Conservation (phyloP, 2,888 invertebrate species). For the Tenthredo amoena region DNA sequence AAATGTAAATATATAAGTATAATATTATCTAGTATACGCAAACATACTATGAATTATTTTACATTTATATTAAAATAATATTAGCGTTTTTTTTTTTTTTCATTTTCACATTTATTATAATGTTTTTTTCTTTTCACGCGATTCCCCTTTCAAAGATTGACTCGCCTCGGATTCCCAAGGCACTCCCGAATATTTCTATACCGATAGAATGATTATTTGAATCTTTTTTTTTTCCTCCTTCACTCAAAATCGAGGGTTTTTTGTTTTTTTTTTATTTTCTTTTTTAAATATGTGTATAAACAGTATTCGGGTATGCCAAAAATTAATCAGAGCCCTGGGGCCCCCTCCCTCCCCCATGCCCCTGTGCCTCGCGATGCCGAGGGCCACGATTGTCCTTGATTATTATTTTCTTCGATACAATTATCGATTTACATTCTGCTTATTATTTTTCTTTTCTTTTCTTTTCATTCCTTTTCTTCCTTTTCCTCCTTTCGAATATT, state of each 20-base stretch:
- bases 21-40: neutral
- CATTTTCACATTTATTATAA: neutral
- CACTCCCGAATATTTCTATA: conserved; percentile 30
- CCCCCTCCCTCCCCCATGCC: conserved; percentile 58
- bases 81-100: neutral
- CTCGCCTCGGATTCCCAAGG: conserved; percentile 27
- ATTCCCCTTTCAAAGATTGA: neutral
- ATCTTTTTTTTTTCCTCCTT: neutral
- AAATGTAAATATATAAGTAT: neutral
- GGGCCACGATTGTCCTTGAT: conserved; percentile 30
- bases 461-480: neutral
- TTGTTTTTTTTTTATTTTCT: neutral
- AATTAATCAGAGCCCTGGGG: conserved; percentile 74
- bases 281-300: neutral
- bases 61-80: neutral
- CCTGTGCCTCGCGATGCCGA: conserved; percentile 42
- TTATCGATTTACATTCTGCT: neutral
- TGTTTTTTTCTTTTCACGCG: neutral
- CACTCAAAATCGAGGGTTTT: neutral
- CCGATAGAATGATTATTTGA: neutral
- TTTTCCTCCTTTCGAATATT: neutral
- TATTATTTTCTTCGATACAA: neutral
- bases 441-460: neutral
- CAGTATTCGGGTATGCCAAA: conserved; percentile 50
- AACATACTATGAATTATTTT: neutral